Evolutionary conservation across 2,113 vertebrate species (phyloP).

Genomic region (Eulemur macaco): DNA sequence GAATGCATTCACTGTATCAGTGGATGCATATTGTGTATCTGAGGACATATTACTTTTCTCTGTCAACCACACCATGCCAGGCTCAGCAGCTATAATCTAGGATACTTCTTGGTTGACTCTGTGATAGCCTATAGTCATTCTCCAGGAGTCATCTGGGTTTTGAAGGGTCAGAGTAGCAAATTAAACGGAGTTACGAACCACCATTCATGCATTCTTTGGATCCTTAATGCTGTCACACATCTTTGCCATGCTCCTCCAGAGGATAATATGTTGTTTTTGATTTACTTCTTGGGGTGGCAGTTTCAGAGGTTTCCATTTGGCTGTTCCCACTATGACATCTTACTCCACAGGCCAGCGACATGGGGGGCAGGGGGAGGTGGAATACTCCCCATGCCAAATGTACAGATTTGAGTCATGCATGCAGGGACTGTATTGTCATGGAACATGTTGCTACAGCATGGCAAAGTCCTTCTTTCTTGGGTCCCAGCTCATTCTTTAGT

Average conservation of each 20-base stretch:
- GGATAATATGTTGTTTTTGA: not conserved
- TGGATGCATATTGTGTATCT: not conserved
- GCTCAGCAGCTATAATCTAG: not conserved
- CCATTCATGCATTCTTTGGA: not conserved
- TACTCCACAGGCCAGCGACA: not conserved
- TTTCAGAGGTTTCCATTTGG: conserved; percentile 11
- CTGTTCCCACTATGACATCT: not conserved
- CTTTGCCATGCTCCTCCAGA: not conserved
- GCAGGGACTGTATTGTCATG: no score
- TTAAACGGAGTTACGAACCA: not conserved
- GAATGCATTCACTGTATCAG: not conserved
- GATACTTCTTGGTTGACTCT: not conserved
- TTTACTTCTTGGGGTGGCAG: not conserved
- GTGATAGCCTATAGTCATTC: not conserved
- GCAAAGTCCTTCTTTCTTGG: not conserved
- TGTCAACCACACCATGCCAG: not conserved
- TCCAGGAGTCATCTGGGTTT: not conserved
- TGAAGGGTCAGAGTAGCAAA: not conserved
- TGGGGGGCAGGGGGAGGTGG: no score
- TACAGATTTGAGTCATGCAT: not conserved
- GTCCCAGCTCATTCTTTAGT: not conserved
- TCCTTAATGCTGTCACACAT: not conserved
- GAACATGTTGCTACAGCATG: not conserved
- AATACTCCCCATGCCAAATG: not conserved
- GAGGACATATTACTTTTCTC: not conserved